A percentile compares a stretch with the other conserved stretches of the same genome.
phyloP scores from a whole-genome alignment of 2,797 vertebrate species.

The Enoplosus armatus region DNA sequence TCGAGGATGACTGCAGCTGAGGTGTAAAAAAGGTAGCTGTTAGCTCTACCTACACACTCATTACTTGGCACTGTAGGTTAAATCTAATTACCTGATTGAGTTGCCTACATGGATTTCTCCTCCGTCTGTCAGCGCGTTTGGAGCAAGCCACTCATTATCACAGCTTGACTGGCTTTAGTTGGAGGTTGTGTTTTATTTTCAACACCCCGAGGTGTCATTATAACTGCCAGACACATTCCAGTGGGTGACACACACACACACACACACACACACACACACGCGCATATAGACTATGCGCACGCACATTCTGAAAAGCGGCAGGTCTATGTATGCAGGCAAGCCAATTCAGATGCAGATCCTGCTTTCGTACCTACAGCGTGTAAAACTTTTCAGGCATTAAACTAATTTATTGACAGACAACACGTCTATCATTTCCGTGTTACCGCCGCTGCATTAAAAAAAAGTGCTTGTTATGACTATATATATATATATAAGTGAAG shows the following conservation, averaged over 20 bases:
- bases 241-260: conserved; percentile 64
- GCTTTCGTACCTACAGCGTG: neutral
- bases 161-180: conserved; percentile 87
- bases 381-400: neutral
- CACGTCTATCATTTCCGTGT: neutral
- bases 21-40: conserved; percentile 87
- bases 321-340: conserved; percentile 8
- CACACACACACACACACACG: too few relatives aligned
- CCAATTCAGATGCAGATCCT: neutral
- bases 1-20: conserved; percentile 63
- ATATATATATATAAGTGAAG: neutral
- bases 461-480: neutral
- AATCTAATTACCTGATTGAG: conserved; percentile 90
- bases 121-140: conserved; percentile 87
- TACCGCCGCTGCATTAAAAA: neutral
- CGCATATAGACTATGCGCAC: conserved; percentile 31
- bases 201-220: conserved; percentile 90
- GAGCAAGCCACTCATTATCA: conserved; percentile 90
- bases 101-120: conserved; percentile 83
- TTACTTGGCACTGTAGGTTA: conserved; percentile 88
- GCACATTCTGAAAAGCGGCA: conserved; percentile 30
- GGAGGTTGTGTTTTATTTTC: conserved; percentile 86
- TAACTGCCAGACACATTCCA: conserved; percentile 82
- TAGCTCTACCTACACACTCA: conserved; percentile 91
- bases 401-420: neutral